Evolutionary conservation across 2,113 vertebrate genomes (phyloP).

Genomic region (Orycteropus afer): DNA sequence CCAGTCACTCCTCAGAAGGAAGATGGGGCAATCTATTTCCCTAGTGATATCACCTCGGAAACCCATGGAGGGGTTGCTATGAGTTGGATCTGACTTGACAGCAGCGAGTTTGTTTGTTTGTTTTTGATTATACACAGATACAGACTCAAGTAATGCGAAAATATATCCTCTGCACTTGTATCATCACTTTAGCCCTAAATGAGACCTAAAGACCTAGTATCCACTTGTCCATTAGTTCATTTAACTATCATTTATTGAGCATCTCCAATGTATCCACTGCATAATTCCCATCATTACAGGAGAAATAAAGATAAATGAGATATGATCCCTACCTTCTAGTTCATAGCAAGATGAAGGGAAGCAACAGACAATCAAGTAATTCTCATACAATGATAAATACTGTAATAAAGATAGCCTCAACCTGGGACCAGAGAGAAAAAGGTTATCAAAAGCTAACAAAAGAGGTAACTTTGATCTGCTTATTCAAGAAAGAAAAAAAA

Average conservation of each 20-base stretch:
- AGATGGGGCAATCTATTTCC: no score
- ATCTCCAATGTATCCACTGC: no score
- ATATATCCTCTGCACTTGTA: background rate
- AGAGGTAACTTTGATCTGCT: background rate
- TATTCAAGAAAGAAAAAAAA: slow-evolving; percentile 30
- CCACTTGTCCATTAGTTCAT: background rate
- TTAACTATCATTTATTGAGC: no score
- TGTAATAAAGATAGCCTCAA: background rate
- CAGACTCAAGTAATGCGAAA: background rate
- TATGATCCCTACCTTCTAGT: no score
- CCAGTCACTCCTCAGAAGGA: no score
- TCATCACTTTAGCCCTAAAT: slow-evolving; percentile 9
- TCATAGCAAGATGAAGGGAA: slow-evolving; percentile 21
- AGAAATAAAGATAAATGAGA: no score
- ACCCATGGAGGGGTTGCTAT: no score
- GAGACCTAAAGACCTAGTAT: background rate
- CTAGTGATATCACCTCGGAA: no score
- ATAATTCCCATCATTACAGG: no score
- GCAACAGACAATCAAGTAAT: slow-evolving; percentile 6
- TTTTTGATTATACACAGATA: background rate
- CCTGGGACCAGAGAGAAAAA: background rate
- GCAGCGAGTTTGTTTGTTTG: no score
- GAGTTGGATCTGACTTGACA: no score
- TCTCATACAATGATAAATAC: background rate
- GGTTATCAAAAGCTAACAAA: background rate